A percentile compares a stretch with the other conserved stretches of the same genome.
These are phyloP conservation scores for Ochropleura plecta DNA, from an alignment of 2,888 invertebrate species.

Conservation along the genomic window DNA sequence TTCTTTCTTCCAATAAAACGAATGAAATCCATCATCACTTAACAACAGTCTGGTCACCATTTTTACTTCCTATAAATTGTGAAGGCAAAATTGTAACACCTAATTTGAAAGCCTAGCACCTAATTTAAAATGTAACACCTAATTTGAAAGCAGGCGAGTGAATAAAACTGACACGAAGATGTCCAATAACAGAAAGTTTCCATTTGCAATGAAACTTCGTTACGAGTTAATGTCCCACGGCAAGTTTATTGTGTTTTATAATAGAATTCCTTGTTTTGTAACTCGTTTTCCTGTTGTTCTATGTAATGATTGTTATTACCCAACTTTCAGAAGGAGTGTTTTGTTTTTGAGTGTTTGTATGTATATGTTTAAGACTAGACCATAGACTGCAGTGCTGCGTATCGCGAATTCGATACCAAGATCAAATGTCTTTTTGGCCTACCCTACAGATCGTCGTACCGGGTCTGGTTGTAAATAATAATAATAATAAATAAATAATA, in stretches of 20 bases:
- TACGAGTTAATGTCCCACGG: slow-evolving; percentile 12
- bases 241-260: slow-evolving; percentile 29
- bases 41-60: background rate
- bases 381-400: too few relatives aligned
- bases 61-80: background rate
- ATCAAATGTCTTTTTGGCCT: too few relatives aligned
- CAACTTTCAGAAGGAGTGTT: too few relatives aligned
- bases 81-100: background rate
- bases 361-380: too few relatives aligned
- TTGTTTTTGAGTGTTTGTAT: too few relatives aligned
- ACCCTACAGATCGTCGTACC: too few relatives aligned
- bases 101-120: background rate
- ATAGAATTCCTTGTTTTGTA: slow-evolving; percentile 1
- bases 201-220: slow-evolving; percentile 49
- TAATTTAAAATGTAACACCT: slow-evolving; percentile 1
- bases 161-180: slow-evolving; percentile 18
- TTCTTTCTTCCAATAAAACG: too few relatives aligned
- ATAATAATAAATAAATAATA: too few relatives aligned
- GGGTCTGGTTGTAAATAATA: too few relatives aligned
- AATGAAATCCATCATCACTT: too few relatives aligned
- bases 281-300: slow-evolving; percentile 6
- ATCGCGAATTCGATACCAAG: too few relatives aligned
- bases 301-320: background rate
- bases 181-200: slow-evolving; percentile 23
- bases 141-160: background rate